Conservation (phyloP, 2,888 invertebrate genomes). For the Gandaritis pyraliata region DNA sequence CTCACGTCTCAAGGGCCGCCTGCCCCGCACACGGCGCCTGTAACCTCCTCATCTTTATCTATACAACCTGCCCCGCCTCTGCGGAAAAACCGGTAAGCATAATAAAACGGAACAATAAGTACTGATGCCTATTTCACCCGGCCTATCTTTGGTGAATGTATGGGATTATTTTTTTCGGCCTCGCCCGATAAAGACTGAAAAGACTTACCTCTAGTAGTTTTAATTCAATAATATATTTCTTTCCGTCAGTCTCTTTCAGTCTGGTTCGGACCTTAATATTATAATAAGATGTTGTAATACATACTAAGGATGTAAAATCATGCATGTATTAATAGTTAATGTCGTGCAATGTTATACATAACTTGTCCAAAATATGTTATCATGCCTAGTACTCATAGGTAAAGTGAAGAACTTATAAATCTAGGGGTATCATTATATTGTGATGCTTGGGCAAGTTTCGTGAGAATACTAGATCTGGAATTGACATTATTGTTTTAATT, state of each 20-base stretch:
- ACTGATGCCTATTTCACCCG: slow-evolving; percentile 16
- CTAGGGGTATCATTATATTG: neutral
- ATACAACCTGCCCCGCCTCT: slow-evolving; percentile 48
- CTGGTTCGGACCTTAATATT: slow-evolving; percentile 27
- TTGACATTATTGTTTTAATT: slow-evolving; percentile 27
- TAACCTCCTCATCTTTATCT: slow-evolving; percentile 48
- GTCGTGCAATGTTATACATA: slow-evolving; percentile 6
- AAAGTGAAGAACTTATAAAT: neutral
- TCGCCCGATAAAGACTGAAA: slow-evolving; percentile 33
- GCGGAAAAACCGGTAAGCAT: slow-evolving; percentile 67
- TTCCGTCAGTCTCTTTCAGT: slow-evolving; percentile 26
- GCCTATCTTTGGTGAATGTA: neutral
- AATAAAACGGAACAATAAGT: slow-evolving; percentile 4
- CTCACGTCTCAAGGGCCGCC: slow-evolving; percentile 49
- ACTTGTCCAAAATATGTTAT: slow-evolving; percentile 5
- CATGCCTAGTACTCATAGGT: neutral
- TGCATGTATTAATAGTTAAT: slow-evolving; percentile 4
- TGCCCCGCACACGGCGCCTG: slow-evolving; percentile 48
- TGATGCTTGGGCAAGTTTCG: slow-evolving; percentile 10
- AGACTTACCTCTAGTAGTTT: slow-evolving; percentile 19
- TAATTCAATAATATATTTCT: slow-evolving; percentile 16
- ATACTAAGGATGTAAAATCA: slow-evolving; percentile 16
- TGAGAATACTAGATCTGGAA: slow-evolving; percentile 21
- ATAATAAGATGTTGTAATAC: slow-evolving; percentile 11
- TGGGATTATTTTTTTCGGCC: slow-evolving; percentile 17